A percentile compares a stretch with the other conserved stretches of the same genome.
Conservation (phyloP, 2,113 vertebrate species). For the Nyctibius bracteatus region DNA sequence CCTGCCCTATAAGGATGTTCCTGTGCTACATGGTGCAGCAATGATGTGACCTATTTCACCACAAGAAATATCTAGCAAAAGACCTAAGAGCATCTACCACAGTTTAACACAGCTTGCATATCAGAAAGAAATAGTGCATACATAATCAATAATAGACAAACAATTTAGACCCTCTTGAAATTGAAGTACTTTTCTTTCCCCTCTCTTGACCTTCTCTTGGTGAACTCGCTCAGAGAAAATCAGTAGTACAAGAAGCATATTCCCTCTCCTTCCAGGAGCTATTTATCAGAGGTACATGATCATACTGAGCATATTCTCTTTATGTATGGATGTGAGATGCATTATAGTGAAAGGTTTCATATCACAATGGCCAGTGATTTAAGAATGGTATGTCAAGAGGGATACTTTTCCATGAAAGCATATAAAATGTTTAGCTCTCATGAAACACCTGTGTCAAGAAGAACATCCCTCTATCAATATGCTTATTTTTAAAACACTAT, state of each 20-base stretch:
- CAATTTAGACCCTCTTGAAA: neutral
- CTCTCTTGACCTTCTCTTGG: neutral
- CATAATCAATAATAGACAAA: neutral
- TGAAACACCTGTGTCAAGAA: neutral
- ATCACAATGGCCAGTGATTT: neutral
- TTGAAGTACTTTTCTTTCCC: neutral
- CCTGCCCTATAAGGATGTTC: neutral
- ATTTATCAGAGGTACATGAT: neutral
- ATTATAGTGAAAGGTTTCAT: neutral
- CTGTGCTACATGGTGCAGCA: neutral
- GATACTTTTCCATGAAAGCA: neutral
- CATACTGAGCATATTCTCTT: neutral
- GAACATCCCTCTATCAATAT: neutral
- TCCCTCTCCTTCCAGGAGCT: neutral
- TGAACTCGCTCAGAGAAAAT: neutral
- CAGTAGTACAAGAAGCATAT: neutral
- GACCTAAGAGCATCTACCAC: neutral
- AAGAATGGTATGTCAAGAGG: neutral
- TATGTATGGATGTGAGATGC: neutral
- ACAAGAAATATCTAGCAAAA: neutral
- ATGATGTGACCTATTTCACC: neutral
- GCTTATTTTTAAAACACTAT: neutral
- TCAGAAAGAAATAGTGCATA: neutral
- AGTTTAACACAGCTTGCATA: neutral
- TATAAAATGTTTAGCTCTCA: neutral